Base-by-base conservation (phyloP, 2,888 invertebrate genomes). In the Neoaliturus tenellus region DNA sequence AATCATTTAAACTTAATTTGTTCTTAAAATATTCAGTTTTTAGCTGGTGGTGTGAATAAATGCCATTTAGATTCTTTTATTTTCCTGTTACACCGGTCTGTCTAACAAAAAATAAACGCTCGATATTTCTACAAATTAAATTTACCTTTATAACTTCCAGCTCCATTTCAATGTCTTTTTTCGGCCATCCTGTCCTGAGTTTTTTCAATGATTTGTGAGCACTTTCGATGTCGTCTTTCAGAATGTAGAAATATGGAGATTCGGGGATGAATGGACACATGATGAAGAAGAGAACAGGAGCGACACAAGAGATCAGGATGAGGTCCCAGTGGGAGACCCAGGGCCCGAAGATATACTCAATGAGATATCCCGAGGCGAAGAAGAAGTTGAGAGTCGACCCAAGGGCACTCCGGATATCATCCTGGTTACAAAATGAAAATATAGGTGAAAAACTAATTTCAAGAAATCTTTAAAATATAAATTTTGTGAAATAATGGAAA, bases 351-450 rank as follows among this genome's bases (percentile, higher is more conserved):
- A 90, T 90, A 89, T 96, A 97, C 0, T 95, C 91, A 82, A 94
- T 92, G 2, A 96, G 89, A 88, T 95, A 93, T 1, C 97, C 97
- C 4, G 93, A 78, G 0, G 91, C 91, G 62, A 96, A 93, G 90
- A 96, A 95, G 62, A 94, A 91, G 88, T 96, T 96, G 88, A 97
- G 94, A 84, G 96, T 94, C 0, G 97, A 95, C 0, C 97, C 97
- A 0, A 98, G 91, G 0, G 95, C 94, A 0, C 98, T 98, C 86
- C 98, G 92, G 20, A 95, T 93, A 33, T 95, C 94, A 84, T 95
- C 94, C 91, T 96, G 91, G 44, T 81, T n/a, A n/a, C n/a, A n/a
- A n/a, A n/a, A n/a, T n/a, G n/a, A n/a, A n/a, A n/a, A n/a, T n/a
- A n/a, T n/a, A n/a, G n/a, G n/a, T n/a, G n/a, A n/a, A n/a, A n/a